These are phyloP conservation scores for Channa maculata DNA, from an alignment of 2,113 vertebrate genomes.

Conservation along the genomic window DNA sequence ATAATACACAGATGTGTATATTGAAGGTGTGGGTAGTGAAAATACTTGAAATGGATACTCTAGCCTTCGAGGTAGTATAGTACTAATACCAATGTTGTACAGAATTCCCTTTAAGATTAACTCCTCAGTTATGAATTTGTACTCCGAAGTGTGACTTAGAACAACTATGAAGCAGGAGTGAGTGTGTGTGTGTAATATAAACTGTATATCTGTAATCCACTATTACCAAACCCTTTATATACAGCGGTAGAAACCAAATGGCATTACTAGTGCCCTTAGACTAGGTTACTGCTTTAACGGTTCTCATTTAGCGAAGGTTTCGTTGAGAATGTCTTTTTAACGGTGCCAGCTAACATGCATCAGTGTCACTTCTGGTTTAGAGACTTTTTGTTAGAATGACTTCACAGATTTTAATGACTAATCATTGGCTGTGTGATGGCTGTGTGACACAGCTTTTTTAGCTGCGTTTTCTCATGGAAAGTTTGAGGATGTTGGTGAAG, in stretches of 20 bases:
- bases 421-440: constrained; percentile 54
- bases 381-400: constrained; percentile 52
- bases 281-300: constrained; percentile 78
- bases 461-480: constrained; percentile 51
- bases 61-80: constrained; percentile 83
- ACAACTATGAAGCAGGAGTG: constrained; percentile 73
- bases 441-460: constrained; percentile 56
- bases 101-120: constrained; percentile 82
- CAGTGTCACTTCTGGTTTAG: constrained; percentile 48
- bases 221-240: constrained; percentile 82
- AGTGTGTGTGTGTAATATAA: constrained; percentile 68
- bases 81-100: constrained; percentile 85
- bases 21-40: constrained; percentile 69
- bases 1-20: constrained; percentile 64
- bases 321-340: constrained; percentile 70
- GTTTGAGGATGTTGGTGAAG: constrained; percentile 61
- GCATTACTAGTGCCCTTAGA: constrained; percentile 81
- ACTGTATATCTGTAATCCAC: constrained; percentile 71
- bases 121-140: constrained; percentile 77
- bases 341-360: constrained; percentile 62
- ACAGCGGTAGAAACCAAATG: constrained; percentile 84
- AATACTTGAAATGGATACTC: constrained; percentile 81
- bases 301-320: constrained; percentile 65
- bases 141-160: constrained; percentile 82
- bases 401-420: constrained; percentile 60